Base-by-base conservation (phyloP, 2,113 vertebrate genomes). In the Octodon degus region DNA sequence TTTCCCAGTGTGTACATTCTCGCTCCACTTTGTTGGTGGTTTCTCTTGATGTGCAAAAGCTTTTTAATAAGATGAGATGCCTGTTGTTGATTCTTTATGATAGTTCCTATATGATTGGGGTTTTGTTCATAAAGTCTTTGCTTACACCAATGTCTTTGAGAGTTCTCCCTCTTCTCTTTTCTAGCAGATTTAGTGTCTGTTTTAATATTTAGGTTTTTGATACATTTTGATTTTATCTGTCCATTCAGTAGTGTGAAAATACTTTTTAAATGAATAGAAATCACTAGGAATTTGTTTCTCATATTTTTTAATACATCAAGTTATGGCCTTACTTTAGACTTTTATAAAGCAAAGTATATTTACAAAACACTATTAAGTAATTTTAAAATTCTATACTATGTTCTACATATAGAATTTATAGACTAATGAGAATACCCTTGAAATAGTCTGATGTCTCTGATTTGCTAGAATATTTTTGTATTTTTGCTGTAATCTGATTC, bases 401-500 rank as follows among this genome's bases (percentile, higher is more conserved):
- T 76, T 20, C 24, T 91, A 43, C 43, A 50, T 79, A n/a, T 53
- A 84, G 81, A 90, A 67, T 87, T 77, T 91, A 43, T 37, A 83
- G 72, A 83, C 22, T 94, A 80, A 60, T 68, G 24, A 89, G 12
- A 7, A 67, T 95, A 63, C 34, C 67, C 53, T 96, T 93, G n/a
- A 91, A 86, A 50, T 79, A 77, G n/a, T 72, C 81, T 62, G 50
- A 10, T 70, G 25, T 63, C 40, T 62, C 24, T 58, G 50, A 50
- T 77, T 30, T 68, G 47, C 81, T 93, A 7, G 6, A n/a, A 27
- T 70, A 16, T 89, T 72, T 95, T 96, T n/a, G 20, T 50, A 55
- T 82, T 86, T 94, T 89, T 90, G 47, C 63, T 88, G 16, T 93
- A 27, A 17, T 86, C 70, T 85, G 0, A 53, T 93, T 91, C 60